These are phyloP conservation scores for Mesocentrotus franciscanus DNA, from an alignment of 53 echinoderm and acorn worm genomes.

Conservation along the genomic window DNA sequence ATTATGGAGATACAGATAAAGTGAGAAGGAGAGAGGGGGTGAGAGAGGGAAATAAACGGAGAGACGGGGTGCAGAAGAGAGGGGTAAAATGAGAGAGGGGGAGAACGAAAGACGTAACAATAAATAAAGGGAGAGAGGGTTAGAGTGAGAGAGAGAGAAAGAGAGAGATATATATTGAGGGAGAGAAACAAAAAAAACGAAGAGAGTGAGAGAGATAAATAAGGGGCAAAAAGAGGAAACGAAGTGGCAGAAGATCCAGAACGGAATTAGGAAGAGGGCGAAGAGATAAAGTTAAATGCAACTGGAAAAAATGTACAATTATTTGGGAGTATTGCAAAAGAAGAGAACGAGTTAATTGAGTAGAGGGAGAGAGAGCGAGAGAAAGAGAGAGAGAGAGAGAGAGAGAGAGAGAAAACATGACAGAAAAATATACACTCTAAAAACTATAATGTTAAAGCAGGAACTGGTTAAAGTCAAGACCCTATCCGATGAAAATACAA, in stretches of 20 bases:
- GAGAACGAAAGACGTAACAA: too few species aligned
- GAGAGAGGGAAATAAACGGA: background rate
- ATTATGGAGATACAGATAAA: too few species aligned
- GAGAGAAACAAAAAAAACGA: background rate
- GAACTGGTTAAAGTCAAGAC: too few species aligned
- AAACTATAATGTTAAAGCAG: too few species aligned
- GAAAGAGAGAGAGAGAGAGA: background rate
- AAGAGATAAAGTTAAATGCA: too few species aligned
- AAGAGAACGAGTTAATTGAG: too few species aligned
- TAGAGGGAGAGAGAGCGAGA: conserved; percentile 1
- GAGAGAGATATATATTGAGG: background rate
- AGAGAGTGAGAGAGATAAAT: background rate
- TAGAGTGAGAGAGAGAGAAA: background rate
- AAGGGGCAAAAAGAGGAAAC: too few species aligned
- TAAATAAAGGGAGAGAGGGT: background rate
- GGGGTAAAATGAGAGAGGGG: background rate
- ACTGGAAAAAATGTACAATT: too few species aligned
- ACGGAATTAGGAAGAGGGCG: background rate
- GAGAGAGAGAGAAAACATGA: background rate
- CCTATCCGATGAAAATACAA: too few species aligned
- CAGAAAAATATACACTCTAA: background rate
- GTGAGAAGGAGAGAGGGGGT: background rate
- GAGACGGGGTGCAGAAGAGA: background rate
- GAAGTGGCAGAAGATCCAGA: background rate
- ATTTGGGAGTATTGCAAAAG: too few species aligned